Conservation (phyloP, 2,797 vertebrate species). For the Zonotrichia albicollis region DNA sequence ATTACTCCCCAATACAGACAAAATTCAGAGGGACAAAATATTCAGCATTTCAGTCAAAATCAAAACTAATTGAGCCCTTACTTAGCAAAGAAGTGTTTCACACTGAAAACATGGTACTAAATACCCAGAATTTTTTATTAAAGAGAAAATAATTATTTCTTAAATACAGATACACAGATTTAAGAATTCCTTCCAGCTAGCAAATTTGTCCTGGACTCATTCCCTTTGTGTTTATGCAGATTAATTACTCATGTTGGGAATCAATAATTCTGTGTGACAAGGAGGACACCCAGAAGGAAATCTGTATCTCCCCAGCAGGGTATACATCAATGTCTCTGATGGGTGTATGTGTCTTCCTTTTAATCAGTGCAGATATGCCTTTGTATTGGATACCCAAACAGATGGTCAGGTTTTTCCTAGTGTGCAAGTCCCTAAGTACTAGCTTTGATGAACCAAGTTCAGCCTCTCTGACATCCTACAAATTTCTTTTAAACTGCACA, state of each 20-base stretch:
- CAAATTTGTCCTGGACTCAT: neutral
- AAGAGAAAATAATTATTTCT: neutral
- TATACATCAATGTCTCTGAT: neutral
- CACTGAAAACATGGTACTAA: neutral
- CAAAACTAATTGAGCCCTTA: neutral
- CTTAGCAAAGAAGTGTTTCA: neutral
- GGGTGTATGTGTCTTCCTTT: neutral
- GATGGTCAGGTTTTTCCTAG: neutral
- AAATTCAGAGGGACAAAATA: neutral
- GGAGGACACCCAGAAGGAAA: neutral
- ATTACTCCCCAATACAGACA: neutral
- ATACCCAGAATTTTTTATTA: neutral
- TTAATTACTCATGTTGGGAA: neutral
- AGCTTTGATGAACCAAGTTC: neutral
- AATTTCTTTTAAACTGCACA: neutral
- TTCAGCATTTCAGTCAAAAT: neutral
- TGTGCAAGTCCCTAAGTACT: neutral
- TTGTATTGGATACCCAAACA: neutral
- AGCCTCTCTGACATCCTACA: neutral
- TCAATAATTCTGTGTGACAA: neutral
- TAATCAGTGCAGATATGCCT: rapidly evolving
- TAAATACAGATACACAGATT: neutral
- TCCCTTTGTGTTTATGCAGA: neutral
- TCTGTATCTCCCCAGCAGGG: neutral
- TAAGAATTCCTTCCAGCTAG: neutral